These are phyloP conservation scores for Diloba caeruleocephala DNA, from an alignment of 2,888 invertebrate species.

Conservation along the genomic window DNA sequence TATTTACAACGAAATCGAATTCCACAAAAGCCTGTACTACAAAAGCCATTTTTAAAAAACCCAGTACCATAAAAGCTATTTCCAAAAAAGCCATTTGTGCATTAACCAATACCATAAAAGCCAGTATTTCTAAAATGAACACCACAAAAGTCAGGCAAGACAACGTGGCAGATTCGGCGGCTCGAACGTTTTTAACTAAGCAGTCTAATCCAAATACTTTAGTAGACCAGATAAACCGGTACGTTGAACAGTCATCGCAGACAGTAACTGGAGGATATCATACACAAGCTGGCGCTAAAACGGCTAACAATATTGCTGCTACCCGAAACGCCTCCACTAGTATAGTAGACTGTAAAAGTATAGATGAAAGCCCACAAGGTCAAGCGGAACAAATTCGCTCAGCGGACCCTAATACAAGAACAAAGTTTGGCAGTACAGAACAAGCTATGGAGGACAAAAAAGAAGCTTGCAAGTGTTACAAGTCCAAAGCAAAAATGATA, in stretches of 20 bases:
- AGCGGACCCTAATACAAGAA: no score
- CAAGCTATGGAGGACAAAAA: slow-evolving; percentile 44
- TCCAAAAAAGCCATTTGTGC: neutral
- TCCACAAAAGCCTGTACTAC: neutral
- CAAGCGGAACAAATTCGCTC: no score
- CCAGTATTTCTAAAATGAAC: neutral
- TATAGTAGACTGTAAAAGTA: no score
- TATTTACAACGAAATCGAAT: slow-evolving; percentile 6
- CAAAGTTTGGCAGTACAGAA: neutral
- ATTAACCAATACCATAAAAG: slow-evolving; percentile 2
- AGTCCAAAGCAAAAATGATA: slow-evolving; percentile 22
- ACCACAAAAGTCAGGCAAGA: no score
- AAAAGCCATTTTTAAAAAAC: neutral
- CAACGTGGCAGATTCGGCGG: no score
- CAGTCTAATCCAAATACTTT: no score
- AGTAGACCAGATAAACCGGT: neutral
- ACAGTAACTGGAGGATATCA: no score
- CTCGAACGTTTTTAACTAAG: no score
- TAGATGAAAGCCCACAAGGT: no score
- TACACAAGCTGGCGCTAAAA: no score
- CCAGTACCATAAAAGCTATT: neutral
- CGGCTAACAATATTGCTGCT: no score
- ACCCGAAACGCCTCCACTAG: no score
- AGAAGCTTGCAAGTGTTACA: slow-evolving; percentile 57
- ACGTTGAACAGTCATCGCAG: neutral